These are phyloP conservation scores for Leptestheria dahalacensis DNA, from an alignment of 1,140 invertebrate species.

Conservation along the genomic window DNA sequence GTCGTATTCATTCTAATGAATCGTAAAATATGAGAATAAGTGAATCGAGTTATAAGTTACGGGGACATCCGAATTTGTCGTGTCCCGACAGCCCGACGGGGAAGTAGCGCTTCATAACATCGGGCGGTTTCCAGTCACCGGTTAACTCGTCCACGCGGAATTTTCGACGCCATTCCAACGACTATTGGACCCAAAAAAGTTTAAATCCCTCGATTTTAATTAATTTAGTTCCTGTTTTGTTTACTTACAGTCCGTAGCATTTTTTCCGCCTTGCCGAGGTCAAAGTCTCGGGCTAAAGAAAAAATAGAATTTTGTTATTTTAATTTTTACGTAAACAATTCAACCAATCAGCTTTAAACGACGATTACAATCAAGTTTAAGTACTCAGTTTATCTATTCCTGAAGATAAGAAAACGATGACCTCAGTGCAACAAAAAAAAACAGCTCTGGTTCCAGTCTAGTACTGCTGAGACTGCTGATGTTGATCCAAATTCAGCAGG, in stretches of 20 bases:
- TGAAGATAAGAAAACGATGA: no score
- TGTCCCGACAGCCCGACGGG: slow-evolving; percentile 58
- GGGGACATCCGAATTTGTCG: slow-evolving; percentile 68
- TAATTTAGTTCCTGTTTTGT: not conserved
- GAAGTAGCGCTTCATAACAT: slow-evolving; percentile 50
- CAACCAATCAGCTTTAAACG: no score
- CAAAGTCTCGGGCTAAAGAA: not conserved
- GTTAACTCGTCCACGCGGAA: slow-evolving; percentile 54
- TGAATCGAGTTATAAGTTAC: slow-evolving; percentile 35
- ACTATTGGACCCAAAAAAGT: slow-evolving; percentile 35
- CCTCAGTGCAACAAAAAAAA: no score
- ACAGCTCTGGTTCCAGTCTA: no score
- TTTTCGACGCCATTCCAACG: slow-evolving; percentile 55
- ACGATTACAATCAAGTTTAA: no score
- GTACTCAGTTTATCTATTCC: no score
- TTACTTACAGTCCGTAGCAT: slow-evolving; percentile 1
- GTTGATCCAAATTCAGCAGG: no score
- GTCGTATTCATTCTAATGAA: no score
- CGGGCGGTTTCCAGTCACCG: slow-evolving; percentile 50
- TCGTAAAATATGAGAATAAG: no score
- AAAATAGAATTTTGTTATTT: no score
- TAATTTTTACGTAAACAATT: no score
- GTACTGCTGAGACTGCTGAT: no score
- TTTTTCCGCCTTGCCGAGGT: slow-evolving; percentile 1
- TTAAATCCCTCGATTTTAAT: not conserved